These are phyloP conservation scores for Helarctos malayanus DNA, from an alignment of 2,797 vertebrate genomes.

Conservation along the genomic window DNA sequence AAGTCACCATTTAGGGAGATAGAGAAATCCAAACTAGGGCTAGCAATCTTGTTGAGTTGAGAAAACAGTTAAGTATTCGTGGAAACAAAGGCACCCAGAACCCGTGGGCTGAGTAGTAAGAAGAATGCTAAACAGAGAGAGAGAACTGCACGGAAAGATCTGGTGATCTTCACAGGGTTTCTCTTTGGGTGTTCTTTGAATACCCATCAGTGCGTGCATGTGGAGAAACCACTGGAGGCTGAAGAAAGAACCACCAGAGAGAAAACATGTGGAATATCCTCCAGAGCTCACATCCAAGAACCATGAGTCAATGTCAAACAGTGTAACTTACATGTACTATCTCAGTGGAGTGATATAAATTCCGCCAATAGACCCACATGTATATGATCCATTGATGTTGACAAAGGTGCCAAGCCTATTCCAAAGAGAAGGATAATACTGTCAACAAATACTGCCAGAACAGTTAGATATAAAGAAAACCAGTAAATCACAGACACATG, in stretches of 20 bases:
- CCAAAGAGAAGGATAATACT: not conserved
- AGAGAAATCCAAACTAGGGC: not conserved
- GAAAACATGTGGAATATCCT: not conserved
- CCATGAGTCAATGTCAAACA: not conserved
- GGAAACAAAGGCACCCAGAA: not conserved
- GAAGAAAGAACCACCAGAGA: not conserved
- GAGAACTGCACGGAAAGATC: not conserved
- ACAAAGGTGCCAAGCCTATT: not conserved
- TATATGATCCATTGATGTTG: not conserved
- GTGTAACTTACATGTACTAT: not conserved
- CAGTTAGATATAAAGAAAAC: not conserved
- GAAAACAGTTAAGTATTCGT: not conserved
- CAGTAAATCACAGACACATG: not conserved
- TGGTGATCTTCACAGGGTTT: not conserved
- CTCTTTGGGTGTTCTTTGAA: not conserved
- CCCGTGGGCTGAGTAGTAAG: not conserved
- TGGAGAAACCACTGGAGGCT: not conserved
- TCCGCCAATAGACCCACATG: not conserved
- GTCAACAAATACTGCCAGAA: not conserved
- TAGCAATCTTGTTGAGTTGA: not conserved
- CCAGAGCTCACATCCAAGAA: not conserved
- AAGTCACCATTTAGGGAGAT: no score
- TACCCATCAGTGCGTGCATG: fast-evolving
- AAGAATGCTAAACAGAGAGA: not conserved
- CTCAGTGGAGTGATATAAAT: not conserved